Percentiles rank a stretch among this genome's conserved stretches.
These are phyloP conservation scores for Eurois occulta DNA, from an alignment of 2,888 invertebrate species.

Conservation along the genomic window DNA sequence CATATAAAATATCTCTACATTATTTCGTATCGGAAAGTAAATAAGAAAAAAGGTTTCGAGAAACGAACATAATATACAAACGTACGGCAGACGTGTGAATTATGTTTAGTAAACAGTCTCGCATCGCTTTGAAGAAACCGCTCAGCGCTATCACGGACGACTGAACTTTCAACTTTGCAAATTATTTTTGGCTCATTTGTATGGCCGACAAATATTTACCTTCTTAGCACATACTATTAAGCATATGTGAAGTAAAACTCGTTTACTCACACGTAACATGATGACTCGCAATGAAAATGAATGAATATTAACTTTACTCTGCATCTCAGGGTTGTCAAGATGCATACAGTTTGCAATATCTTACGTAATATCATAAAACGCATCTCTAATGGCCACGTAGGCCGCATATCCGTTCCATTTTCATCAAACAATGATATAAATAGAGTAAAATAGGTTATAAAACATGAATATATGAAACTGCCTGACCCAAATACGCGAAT, in stretches of 20 bases:
- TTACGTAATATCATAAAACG: constrained; percentile 57
- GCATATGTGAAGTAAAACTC: neutral
- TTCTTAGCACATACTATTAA: constrained; percentile 8
- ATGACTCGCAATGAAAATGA: constrained; percentile 1
- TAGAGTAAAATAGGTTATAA: constrained; percentile 85
- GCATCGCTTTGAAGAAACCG: constrained; percentile 66
- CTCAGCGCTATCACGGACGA: constrained; percentile 69
- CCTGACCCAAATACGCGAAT: constrained; percentile 86
- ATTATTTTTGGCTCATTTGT: constrained; percentile 53
- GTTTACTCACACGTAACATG: constrained; percentile 26
- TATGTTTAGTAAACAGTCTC: constrained; percentile 61
- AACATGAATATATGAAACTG: constrained; percentile 82
- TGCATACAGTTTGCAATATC: constrained; percentile 53
- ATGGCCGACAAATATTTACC: constrained; percentile 41
- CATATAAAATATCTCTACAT: constrained; percentile 17
- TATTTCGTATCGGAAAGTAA: constrained; percentile 36
- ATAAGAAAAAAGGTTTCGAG: constrained; percentile 51
- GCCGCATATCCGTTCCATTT: constrained; percentile 75
- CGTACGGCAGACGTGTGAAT: constrained; percentile 48
- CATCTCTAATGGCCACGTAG: constrained; percentile 66
- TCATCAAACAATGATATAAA: constrained; percentile 76
- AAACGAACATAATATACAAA: constrained; percentile 55
- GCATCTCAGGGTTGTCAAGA: constrained; percentile 56
- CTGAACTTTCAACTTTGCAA: constrained; percentile 70
- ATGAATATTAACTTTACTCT: constrained; percentile 34